Percentiles rank a stretch among this genome's conserved stretches.
phyloP scores from a whole-genome alignment of 2,113 vertebrate species.

The Indicator maculatus region DNA sequence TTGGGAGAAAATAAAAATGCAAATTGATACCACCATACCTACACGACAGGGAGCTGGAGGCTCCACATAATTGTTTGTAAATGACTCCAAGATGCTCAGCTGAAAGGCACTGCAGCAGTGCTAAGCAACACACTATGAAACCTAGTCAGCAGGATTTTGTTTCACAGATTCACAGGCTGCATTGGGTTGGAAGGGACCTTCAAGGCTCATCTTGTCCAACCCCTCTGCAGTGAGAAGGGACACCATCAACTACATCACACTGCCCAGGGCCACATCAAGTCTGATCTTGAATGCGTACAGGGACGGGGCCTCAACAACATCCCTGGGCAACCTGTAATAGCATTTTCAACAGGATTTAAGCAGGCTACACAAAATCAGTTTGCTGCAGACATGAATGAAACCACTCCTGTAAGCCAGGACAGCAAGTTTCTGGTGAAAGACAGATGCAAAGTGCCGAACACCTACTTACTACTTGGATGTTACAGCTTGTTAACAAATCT shows the following conservation, averaged over 20 bases:
- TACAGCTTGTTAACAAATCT: background rate
- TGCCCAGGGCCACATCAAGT: too few relatives aligned
- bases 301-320: too few relatives aligned
- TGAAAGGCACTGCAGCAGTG: background rate
- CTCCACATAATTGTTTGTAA: constrained; percentile 52
- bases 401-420: background rate
- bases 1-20: background rate
- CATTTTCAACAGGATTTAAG: background rate
- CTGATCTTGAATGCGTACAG: too few relatives aligned
- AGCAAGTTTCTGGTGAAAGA: background rate
- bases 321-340: too few relatives aligned
- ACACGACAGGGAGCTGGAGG: background rate
- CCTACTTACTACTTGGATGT: background rate
- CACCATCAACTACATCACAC: too few relatives aligned
- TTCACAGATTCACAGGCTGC: background rate
- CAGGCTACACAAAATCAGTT: background rate
- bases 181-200: too few relatives aligned
- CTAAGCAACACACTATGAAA: background rate
- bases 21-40: background rate
- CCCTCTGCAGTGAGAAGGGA: too few relatives aligned
- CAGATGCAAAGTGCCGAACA: background rate
- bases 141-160: background rate
- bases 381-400: background rate
- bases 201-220: too few relatives aligned
- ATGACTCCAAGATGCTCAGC: constrained; percentile 15